Percentiles rank a stretch among this genome's conserved stretches.
Conservation (phyloP, 2,113 vertebrate genomes). For the Anseranas semipalmata region DNA sequence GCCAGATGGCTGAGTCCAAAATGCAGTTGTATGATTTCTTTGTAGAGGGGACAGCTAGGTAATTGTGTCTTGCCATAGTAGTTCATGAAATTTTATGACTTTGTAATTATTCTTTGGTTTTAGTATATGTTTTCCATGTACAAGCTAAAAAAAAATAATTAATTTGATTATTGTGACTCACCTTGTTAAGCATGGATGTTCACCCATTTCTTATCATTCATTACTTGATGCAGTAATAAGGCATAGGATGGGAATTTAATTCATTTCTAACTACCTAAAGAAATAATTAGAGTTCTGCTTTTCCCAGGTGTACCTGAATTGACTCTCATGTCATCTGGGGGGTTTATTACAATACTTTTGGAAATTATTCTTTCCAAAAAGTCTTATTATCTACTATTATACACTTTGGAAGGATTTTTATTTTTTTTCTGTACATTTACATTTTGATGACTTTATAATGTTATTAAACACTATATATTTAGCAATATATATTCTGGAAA, state of each 20-base stretch:
- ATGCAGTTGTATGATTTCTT: neutral
- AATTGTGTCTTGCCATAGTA: neutral
- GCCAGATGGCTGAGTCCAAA: neutral
- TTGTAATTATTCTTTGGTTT: neutral
- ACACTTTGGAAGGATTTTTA: neutral
- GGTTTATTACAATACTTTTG: neutral
- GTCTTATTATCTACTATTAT: neutral
- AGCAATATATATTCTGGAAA: neutral
- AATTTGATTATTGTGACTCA: neutral
- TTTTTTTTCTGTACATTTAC: neutral
- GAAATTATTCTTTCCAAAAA: neutral
- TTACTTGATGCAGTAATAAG: neutral
- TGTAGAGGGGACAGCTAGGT: neutral
- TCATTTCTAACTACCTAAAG: neutral
- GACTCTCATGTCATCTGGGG: neutral
- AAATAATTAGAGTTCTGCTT: neutral
- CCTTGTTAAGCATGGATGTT: neutral
- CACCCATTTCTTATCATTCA: neutral
- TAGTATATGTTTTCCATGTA: neutral
- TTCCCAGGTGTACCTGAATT: neutral
- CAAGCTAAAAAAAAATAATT: neutral
- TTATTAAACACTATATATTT: neutral
- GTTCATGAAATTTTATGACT: neutral
- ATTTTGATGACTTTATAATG: neutral
- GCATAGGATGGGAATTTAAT: neutral